Evolutionary conservation across 92 coral and sea anemone species (phyloP).

Genomic region (Hydrozoanthus gracilis): DNA sequence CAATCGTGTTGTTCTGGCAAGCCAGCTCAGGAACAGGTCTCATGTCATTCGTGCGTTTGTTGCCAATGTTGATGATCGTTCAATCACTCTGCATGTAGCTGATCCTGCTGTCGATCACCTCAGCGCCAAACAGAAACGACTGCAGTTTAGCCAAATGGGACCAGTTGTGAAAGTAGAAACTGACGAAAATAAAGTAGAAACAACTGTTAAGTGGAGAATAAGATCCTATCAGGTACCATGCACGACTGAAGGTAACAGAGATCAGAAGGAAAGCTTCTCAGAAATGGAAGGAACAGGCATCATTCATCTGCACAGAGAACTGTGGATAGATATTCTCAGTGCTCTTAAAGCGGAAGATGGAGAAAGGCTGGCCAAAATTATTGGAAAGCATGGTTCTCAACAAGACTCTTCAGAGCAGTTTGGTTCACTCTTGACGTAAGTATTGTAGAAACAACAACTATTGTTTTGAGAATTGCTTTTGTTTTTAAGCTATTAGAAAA

Average conservation of each 20-base stretch:
- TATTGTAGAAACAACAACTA: background rate
- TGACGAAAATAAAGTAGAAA: constrained; percentile 19
- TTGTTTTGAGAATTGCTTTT: too few species aligned
- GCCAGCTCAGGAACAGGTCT: constrained; percentile 49
- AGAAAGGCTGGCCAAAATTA: background rate
- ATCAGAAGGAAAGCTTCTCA: background rate
- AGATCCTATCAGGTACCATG: constrained; percentile 65
- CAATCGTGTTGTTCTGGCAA: constrained; percentile 70
- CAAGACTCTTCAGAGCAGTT: background rate
- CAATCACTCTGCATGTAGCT: constrained; percentile 58
- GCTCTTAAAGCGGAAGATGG: constrained; percentile 29
- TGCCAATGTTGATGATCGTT: constrained; percentile 64
- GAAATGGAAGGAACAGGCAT: background rate
- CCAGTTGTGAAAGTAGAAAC: constrained; percentile 34
- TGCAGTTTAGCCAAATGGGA: constrained; percentile 69
- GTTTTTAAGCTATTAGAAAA: too few species aligned
- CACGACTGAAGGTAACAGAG: background rate
- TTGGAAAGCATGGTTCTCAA: background rate
- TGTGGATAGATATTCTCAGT: constrained; percentile 4
- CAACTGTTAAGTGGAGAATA: constrained; percentile 70
- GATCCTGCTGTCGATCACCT: constrained; percentile 66
- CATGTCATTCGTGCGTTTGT: constrained; percentile 61
- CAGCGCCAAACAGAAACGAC: constrained; percentile 52
- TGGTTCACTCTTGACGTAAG: background rate
- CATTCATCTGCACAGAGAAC: background rate